Evolutionary conservation across 1,140 invertebrate species (phyloP), one percentile per base, ranked within the genome.

Genomic region (Nymphalis io): DNA sequence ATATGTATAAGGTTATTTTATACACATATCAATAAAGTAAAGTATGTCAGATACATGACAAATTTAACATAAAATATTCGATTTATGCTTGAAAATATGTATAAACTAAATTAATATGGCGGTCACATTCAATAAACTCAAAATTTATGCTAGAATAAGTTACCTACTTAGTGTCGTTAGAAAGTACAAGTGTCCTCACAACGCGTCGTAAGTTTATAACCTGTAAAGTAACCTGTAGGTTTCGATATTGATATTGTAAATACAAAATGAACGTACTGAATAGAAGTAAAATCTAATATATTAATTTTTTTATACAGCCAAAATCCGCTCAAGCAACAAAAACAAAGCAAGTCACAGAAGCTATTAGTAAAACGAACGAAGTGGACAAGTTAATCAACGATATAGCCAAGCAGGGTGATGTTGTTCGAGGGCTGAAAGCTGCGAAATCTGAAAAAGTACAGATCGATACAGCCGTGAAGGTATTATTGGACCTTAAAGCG

Each of bases 361-460:
- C 76, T 16, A 1, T 53, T 11, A 51, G 0, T 8, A 16, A 55
- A 12, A 13, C 55, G 0, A 71, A 62, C 21, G 74, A 78, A 42
- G 64, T 77, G 0, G 53, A 42, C 10, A 71, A 76, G 21, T 40
- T 87, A 15, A 67, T 80, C 61, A 83, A 89, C 5, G 87, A 93
- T 73, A 94, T 94, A 21, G 79, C 82, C 1, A 90, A 92, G 73
- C 94, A 96, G 85, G 96, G 96, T 1, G 94, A 96, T 77, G 89
- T 93, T 66, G 94, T 97, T 13, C 86, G 96, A 51, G 91, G 95
- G 39, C 83, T 96, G 10, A 96, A 96, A 88, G 72, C 92, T 3
- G 90, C 93, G 18, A 95, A 95, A 82, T 93, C 93, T 15, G 75
- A 91, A 3, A 94, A 94, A 73, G 73, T 78, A 10, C 78, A 83